Percentiles rank a stretch among this genome's conserved stretches.
Conservation (phyloP, 2,113 vertebrate genomes). For the Muntiacus muntjak region DNA sequence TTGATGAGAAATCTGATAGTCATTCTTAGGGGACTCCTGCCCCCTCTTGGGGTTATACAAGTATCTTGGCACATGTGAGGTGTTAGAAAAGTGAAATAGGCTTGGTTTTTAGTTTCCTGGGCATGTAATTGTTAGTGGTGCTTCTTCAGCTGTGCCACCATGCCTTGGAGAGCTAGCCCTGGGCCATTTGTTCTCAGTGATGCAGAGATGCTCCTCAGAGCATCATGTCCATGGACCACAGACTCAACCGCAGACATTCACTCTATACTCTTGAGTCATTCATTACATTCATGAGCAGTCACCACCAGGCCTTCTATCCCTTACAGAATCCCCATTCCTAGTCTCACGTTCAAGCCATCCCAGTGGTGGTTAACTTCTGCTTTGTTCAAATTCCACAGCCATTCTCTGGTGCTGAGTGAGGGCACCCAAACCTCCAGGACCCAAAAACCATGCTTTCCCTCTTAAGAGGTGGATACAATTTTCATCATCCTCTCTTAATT, state of each 20-base stretch:
- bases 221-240: background rate
- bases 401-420: background rate
- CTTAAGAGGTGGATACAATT: background rate
- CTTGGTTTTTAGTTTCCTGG: background rate
- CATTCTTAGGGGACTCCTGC: background rate
- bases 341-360: accelerated
- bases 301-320: too few relatives aligned
- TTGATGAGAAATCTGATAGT: background rate
- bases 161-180: background rate
- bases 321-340: background rate
- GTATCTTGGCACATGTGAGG: background rate
- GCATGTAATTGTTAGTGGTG: too few relatives aligned
- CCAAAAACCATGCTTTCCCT: background rate
- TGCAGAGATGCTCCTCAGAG: background rate
- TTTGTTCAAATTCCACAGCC: background rate
- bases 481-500: background rate
- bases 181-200: background rate
- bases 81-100: background rate
- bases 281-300: background rate
- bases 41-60: background rate
- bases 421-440: background rate
- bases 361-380: background rate
- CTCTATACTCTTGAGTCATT: accelerated
- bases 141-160: accelerated
- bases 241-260: background rate